phyloP scores from a whole-genome alignment of 2,888 invertebrate genomes.

The Psylliodes chrysocephalus region DNA sequence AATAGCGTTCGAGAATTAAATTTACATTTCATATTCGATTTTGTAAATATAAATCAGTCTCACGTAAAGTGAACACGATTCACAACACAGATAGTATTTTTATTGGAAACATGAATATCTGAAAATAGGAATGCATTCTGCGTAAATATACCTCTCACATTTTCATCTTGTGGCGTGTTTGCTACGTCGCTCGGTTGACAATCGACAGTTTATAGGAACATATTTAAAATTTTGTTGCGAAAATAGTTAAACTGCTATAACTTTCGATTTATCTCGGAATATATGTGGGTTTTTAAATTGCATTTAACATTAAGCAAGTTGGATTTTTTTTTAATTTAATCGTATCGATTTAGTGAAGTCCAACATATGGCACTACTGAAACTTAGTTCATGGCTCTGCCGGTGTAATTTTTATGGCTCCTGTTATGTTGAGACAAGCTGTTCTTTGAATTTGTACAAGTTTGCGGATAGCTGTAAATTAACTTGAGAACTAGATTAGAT shows the following conservation, averaged over 20 bases:
- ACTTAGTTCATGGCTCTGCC: too few species aligned
- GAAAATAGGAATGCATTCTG: constrained; percentile 14
- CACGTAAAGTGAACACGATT: constrained; percentile 23
- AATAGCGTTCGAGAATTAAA: constrained; percentile 27
- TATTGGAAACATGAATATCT: constrained; percentile 19
- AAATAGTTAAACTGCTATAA: background rate
- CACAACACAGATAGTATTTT: constrained; percentile 23
- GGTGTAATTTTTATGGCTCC: too few species aligned
- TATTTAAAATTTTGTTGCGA: background rate
- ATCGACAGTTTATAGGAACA: background rate
- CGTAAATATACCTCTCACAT: background rate
- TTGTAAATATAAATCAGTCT: constrained; percentile 32
- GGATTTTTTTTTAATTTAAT: too few species aligned
- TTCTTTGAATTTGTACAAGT: too few species aligned
- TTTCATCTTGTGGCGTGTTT: background rate
- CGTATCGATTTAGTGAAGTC: too few species aligned
- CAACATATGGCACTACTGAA: too few species aligned
- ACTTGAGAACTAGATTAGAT: too few species aligned
- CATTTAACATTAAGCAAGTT: too few species aligned
- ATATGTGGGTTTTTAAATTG: too few species aligned
- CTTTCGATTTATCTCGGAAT: background rate
- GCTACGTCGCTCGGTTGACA: background rate
- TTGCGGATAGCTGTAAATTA: too few species aligned
- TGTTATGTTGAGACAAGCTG: too few species aligned
- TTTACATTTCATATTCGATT: constrained; percentile 32